Percentiles rank a stretch among this genome's conserved stretches.
These are phyloP conservation scores for Caenorhabditis latens DNA, from an alignment of 1,140 invertebrate species.

Conservation along the genomic window DNA sequence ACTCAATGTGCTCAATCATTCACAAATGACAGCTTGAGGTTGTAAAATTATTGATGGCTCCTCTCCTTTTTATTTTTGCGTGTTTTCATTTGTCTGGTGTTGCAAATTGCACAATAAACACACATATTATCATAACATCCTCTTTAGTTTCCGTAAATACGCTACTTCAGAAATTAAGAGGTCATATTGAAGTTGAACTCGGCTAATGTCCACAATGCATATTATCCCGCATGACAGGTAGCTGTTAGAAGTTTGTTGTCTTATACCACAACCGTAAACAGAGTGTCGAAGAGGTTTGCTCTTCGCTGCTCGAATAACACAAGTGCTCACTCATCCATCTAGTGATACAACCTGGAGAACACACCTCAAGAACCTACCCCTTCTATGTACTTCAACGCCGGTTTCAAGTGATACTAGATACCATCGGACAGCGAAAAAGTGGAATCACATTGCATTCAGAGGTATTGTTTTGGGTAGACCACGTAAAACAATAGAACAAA, in stretches of 20 bases:
- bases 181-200: background rate
- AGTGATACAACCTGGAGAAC: conserved; percentile 55
- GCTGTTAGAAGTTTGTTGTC: conserved; percentile 36
- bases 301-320: conserved; percentile 54
- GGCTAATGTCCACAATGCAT: conserved; percentile 20
- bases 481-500: background rate
- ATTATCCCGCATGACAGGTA: conserved; percentile 42
- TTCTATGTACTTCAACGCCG: conserved; percentile 46
- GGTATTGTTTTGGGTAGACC: background rate
- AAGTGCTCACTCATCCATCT: conserved; percentile 50
- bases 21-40: conserved; percentile 55
- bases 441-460: conserved; percentile 49
- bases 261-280: conserved; percentile 47
- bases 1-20: conserved; percentile 55
- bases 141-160: too few species aligned
- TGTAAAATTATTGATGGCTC: conserved; percentile 51
- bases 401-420: conserved; percentile 54
- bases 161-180: too few species aligned
- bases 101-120: background rate
- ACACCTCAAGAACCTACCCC: conserved; percentile 45
- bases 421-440: conserved; percentile 36
- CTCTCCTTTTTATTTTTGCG: conserved; percentile 44
- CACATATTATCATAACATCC: too few species aligned
- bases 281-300: conserved; percentile 36
- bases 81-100: conserved; percentile 1